Evolutionary conservation across 92 coral and sea anemone genomes (phyloP), one percentile per base, ranked within the genome.

Genomic region (Epizoanthus rinbou): DNA sequence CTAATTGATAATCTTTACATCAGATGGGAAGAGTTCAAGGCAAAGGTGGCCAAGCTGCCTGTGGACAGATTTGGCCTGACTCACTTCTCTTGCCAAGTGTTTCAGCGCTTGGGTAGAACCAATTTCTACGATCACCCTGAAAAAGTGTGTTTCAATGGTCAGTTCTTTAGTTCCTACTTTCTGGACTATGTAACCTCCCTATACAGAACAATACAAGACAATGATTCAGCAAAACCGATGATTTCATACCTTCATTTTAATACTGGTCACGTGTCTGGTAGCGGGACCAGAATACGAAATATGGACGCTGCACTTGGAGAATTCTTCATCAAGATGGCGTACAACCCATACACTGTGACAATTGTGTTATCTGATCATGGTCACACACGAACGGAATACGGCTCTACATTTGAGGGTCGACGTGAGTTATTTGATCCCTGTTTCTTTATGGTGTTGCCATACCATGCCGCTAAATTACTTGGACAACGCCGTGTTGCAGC

Each of bases 301-400:
- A 50, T 50, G 54, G 54, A 50, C 3, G 54, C 54, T 9, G 54
- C 86, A 91, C 74, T 92, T 22, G 93, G 93, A 3, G 64, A 73
- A 33, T 89, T 89, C 74, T 57, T 88, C 21, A 85, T 33, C 52
- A 87, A 64, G 62, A 82, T 85, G 86, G 91, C 54, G 9, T 67
- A 85, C 47, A 80, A 72, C 37, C 92, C 92, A 0, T 79, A 92
- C 65, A 84, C 95, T 21, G 91, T 92, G 22, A 92, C 91, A 16
- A 64, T 92, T 37, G 63, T 92, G 39, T 53, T 89, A 47, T 84
- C 92, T 22, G 95, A 92, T 68, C 95, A 92, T 50, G 95, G 95
- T 1, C 91, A 89, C 85, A 83, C 88, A 13, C 81, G 91, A 35
- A 91, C 95, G 7, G 63, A 41, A 0, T 91, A 82, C 52, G 85